Evolutionary conservation across 2,113 vertebrate species (phyloP), one percentile per base, ranked within the genome.

Genomic region (Hystrix cristata): DNA sequence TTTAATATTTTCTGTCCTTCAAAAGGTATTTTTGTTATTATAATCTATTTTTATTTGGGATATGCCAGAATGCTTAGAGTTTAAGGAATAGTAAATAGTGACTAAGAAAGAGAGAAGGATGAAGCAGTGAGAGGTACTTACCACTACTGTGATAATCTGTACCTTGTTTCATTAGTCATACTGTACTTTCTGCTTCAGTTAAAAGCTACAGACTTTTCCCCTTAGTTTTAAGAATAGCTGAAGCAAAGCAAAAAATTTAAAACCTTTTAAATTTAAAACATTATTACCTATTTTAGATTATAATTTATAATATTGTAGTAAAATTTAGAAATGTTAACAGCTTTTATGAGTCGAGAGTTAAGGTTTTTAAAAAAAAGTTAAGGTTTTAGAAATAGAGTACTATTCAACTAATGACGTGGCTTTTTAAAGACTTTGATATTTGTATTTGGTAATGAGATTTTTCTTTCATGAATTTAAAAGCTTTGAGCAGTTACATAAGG

Each of bases 341-440:
- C 48, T 93, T 96, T 89, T 91, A 88, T 80, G 43, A 76, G 64
- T 91, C n/a, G 74, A 90, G 51, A 87, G 57, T 81, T 96, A 87
- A 90, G 16, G 48, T 96, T 94, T 95, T 72, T 38, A 74, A 25
- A 29, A 76, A 74, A 87, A 38, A 87, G 72, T 81, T 97, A 84
- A 90, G 13, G 55, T 95, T 95, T 95, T 79, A 96, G 90, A 92
- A 90, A 46, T 46, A 86, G 46, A 80, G 34, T 93, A 29, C 87
- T 91, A 86, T 94, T 96, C 16, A 83, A 25, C 46, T 59, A 78
- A 53, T 79, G 79, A 78, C 23, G 27, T 85, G 67, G 13, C 82
- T 91, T 96, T 80, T 88, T 94, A 97, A 94, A 95, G 90, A 91
- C 46, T 7, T 74, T 89, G 27, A 60, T 91, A 46, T 91, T 94